These are phyloP conservation scores for Drosophila anceps DNA, from an alignment of 2,888 invertebrate species.

Conservation along the genomic window DNA sequence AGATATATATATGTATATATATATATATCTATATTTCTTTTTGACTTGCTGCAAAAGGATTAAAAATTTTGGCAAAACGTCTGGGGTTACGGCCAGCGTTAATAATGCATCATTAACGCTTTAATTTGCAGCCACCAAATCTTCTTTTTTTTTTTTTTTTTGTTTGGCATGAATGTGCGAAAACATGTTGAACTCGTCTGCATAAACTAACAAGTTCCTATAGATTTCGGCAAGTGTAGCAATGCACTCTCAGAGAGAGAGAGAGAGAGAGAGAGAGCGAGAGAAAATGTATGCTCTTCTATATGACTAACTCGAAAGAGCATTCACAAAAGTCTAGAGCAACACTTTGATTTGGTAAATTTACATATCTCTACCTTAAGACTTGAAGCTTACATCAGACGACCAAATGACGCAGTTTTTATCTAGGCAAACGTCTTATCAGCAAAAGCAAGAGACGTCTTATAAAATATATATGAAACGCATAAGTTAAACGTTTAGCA, in stretches of 20 bases:
- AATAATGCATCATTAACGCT: slow-evolving; percentile 84
- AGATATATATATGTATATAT: too few species aligned
- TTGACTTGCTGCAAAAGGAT: slow-evolving; percentile 79
- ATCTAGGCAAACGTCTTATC: slow-evolving; percentile 62
- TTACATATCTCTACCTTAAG: not conserved
- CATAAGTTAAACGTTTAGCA: not conserved
- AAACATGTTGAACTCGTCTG: slow-evolving; percentile 8
- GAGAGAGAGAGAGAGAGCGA: slow-evolving; percentile 12
- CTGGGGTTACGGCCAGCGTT: slow-evolving; percentile 69
- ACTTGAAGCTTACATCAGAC: slow-evolving; percentile 10
- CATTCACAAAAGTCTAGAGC: not conserved
- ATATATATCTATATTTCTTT: not conserved
- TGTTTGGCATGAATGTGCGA: slow-evolving; percentile 70
- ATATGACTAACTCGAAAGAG: slow-evolving; percentile 12
- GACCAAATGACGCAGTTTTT: slow-evolving; percentile 52
- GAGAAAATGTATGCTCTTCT: slow-evolving; percentile 33
- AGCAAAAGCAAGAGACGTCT: slow-evolving; percentile 42
- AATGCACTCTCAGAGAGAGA: not conserved
- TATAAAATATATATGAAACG: slow-evolving; percentile 15
- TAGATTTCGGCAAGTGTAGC: slow-evolving; percentile 12
- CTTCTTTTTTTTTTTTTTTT: not conserved
- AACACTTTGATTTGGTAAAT: not conserved
- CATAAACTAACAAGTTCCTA: not conserved
- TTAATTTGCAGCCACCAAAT: slow-evolving; percentile 70
- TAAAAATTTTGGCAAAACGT: slow-evolving; percentile 61